Percentiles rank a stretch among this genome's conserved stretches.
Conservation (phyloP, 2,113 vertebrate species). For the Diphyllodes magnificus region DNA sequence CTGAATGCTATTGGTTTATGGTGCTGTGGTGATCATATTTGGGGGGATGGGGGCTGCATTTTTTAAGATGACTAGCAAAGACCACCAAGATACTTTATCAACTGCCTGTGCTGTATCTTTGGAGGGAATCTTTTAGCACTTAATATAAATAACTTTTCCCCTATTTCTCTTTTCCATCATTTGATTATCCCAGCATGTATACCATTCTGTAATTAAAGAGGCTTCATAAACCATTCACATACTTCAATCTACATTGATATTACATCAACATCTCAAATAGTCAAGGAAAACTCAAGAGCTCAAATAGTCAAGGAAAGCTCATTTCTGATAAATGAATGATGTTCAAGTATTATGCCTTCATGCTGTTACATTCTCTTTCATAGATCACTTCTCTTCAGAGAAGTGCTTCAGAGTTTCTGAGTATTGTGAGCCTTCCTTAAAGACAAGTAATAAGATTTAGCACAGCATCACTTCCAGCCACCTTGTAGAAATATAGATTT, state of each 20-base stretch:
- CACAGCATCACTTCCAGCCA: not conserved
- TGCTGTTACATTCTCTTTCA: not conserved
- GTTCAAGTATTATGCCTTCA: not conserved
- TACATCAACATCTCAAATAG: not conserved
- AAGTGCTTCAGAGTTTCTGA: not conserved
- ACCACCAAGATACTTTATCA: not conserved
- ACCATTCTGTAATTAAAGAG: not conserved
- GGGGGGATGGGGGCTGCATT: rapidly evolving
- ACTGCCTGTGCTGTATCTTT: not conserved
- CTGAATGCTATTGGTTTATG: not conserved
- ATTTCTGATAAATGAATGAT: not conserved
- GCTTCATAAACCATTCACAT: not conserved
- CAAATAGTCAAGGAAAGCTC: not conserved
- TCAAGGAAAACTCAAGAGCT: not conserved
- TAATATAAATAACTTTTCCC: not conserved
- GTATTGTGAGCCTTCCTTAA: not conserved
- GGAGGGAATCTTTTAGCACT: not conserved
- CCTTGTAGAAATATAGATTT: not conserved
- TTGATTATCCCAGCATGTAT: not conserved
- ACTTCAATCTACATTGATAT: not conserved
- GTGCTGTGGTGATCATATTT: not conserved
- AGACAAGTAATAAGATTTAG: not conserved
- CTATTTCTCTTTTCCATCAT: not conserved
- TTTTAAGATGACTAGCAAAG: not conserved
- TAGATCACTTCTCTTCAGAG: not conserved